Evolutionary conservation across 2,888 invertebrate genomes (phyloP), one percentile per base, ranked within the genome.

Genomic region (Morinoia aosen): DNA sequence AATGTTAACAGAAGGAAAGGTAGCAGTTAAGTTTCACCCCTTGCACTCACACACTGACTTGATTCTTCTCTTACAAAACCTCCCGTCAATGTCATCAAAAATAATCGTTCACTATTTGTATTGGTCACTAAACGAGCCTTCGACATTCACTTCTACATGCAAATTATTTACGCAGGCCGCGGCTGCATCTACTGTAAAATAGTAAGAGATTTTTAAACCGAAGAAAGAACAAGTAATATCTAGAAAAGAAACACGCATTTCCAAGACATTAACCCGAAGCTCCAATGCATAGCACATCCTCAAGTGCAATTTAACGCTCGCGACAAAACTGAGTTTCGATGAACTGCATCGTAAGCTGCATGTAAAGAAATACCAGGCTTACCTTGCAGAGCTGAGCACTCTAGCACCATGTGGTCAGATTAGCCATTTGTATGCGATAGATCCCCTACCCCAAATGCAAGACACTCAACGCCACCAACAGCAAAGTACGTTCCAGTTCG

Each of bases 401-500:
- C 76, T 7, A 16, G 76, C 76, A 76, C 33, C 76, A 76, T 76
- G 76, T 76, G 76, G 76, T 7, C 76, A 76, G 76, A 76, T 90
- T 8, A 90, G 90, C 90, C 12, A 90, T 90, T 90, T 90, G 40
- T 90, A 90, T 40, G 90, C 90, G 48, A 90, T 39, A 39, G 90
- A 90, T 90, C 90, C 90, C 19, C 14, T 48, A 90, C 39, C 90
- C 39, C 40, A 48, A 39, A 90, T 39, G 48, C 90, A 48, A 90
- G 90, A 16, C 76, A 76, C 25, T 76, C 76, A 76, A 76, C 33
- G 33, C 10, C 90, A 88, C 88, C 88, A 39, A 61, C 33, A 16
- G 40, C 90, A 7, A 90, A 39, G 90, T 90, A 39, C 90, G 48
- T 90, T 90, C n/a, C 48, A 90, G 40, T 40, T 90, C 48, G 90